These are phyloP conservation scores for Drosophila mimica DNA, from an alignment of 2,888 invertebrate species.

Conservation along the genomic window DNA sequence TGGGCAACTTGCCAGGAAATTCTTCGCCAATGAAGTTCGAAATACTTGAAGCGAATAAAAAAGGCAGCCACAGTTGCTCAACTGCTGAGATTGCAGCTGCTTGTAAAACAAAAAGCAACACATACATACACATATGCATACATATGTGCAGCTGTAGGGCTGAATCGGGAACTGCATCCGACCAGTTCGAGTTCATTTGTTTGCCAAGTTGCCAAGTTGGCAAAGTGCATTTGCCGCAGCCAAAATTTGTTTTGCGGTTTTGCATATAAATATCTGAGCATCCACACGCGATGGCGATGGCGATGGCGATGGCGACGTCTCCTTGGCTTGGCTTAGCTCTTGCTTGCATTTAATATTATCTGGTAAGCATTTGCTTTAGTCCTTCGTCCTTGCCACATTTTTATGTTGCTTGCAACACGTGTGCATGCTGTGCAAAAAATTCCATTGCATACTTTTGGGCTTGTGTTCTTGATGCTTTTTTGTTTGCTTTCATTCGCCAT, in stretches of 20 bases:
- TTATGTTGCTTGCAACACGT: slow-evolving; percentile 35
- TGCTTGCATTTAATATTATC: slow-evolving; percentile 64
- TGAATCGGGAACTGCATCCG: slow-evolving; percentile 29
- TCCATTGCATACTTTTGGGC: slow-evolving; percentile 54
- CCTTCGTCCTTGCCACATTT: slow-evolving; percentile 21
- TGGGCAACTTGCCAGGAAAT: slow-evolving; percentile 63
- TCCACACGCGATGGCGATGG: slow-evolving; percentile 41
- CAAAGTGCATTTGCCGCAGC: slow-evolving; percentile 74
- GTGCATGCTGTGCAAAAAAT: slow-evolving; percentile 52
- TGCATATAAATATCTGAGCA: slow-evolving; percentile 65
- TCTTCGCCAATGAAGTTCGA: slow-evolving; percentile 64
- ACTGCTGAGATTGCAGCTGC: slow-evolving; percentile 58
- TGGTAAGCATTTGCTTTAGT: slow-evolving; percentile 55
- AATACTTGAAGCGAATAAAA: slow-evolving; percentile 58
- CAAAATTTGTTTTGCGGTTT: slow-evolving; percentile 76
- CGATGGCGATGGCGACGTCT: slow-evolving; percentile 28
- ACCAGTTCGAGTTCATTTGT: slow-evolving; percentile 73
- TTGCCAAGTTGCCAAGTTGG: slow-evolving; percentile 71
- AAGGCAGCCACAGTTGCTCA: slow-evolving; percentile 47
- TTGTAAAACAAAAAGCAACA: slow-evolving; percentile 48
- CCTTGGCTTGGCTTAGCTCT: slow-evolving; percentile 34
- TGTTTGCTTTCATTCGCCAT: slow-evolving; percentile 20
- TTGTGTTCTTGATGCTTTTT: slow-evolving; percentile 8
- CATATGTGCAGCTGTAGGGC: slow-evolving; percentile 13
- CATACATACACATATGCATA: slow-evolving; percentile 14